Evolutionary conservation across 2,113 vertebrate species (phyloP).

Genomic region (Istiophorus platypterus): DNA sequence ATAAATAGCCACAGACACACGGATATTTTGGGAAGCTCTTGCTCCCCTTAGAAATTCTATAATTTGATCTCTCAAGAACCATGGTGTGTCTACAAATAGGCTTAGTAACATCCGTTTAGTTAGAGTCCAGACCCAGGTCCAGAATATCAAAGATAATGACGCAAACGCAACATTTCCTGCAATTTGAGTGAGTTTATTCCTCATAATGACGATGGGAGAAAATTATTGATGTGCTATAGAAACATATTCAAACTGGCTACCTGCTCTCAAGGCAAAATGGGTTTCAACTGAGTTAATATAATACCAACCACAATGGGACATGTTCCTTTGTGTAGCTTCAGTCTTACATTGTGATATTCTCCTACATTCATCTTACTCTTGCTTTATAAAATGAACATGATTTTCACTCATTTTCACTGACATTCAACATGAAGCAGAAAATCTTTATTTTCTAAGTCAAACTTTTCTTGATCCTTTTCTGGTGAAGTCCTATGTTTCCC

Average conservation of each 20-base stretch:
- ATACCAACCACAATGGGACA: neutral
- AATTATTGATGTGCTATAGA: neutral
- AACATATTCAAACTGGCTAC: neutral
- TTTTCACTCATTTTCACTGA: too few species aligned
- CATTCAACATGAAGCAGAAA: neutral
- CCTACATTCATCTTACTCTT: neutral
- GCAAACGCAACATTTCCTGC: too few species aligned
- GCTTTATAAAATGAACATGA: neutral
- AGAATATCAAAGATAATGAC: neutral
- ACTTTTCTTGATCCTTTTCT: neutral
- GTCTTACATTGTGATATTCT: neutral
- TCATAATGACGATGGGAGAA: neutral
- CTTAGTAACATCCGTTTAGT: neutral
- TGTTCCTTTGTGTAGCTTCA: neutral
- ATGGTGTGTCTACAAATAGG: neutral
- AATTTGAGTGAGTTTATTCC: neutral
- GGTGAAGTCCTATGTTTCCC: too few species aligned
- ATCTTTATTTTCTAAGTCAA: neutral
- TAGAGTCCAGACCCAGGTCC: neutral
- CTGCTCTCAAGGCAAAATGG: neutral
- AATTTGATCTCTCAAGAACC: neutral
- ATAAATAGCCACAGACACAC: constrained; percentile 3
- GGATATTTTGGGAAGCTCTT: constrained; percentile 9
- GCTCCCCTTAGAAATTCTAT: neutral
- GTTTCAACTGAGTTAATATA: too few species aligned